These are phyloP conservation scores for Anticlea derivata DNA, from an alignment of 2,888 invertebrate species.

Conservation along the genomic window DNA sequence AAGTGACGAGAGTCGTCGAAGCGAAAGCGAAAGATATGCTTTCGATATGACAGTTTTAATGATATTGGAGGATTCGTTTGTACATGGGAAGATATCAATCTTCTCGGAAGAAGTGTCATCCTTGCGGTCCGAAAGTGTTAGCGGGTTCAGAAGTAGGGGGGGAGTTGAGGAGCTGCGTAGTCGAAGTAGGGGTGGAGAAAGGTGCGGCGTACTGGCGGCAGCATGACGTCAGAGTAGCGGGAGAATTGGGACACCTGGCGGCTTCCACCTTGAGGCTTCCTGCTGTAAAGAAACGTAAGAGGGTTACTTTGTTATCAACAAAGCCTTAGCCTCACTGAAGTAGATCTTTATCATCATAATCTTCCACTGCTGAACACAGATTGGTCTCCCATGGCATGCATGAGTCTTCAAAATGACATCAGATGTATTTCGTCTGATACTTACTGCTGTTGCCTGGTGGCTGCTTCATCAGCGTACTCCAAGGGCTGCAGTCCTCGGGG, in stretches of 20 bases:
- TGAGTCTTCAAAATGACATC: too few species aligned
- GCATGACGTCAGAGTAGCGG: constrained; percentile 76
- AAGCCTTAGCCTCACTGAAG: too few species aligned
- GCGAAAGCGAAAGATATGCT: constrained; percentile 77
- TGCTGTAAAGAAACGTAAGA: constrained; percentile 41
- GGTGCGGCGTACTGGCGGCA: constrained; percentile 68
- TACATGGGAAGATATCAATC: constrained; percentile 55
- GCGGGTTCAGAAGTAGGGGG: constrained; percentile 69
- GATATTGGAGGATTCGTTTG: constrained; percentile 52
- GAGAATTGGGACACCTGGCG: constrained; percentile 77
- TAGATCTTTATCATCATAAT: too few species aligned
- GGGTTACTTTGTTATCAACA: too few species aligned
- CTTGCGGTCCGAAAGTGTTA: constrained; percentile 41
- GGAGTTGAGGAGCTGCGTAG: constrained; percentile 62
- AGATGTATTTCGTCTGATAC: constrained; percentile 33
- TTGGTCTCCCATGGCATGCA: too few species aligned
- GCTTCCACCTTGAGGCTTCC: constrained; percentile 72
- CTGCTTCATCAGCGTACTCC: constrained; percentile 70
- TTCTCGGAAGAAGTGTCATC: constrained; percentile 51
- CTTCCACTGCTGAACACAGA: too few species aligned
- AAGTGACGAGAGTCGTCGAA: constrained; percentile 50
- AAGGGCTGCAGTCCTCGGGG: constrained; percentile 63
- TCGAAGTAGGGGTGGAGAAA: constrained; percentile 68
- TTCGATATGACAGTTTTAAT: constrained; percentile 69
- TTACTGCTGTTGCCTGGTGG: constrained; percentile 66